Evolutionary conservation across 2,888 invertebrate genomes (phyloP).

Genomic region (Meliscaeva auricollis): DNA sequence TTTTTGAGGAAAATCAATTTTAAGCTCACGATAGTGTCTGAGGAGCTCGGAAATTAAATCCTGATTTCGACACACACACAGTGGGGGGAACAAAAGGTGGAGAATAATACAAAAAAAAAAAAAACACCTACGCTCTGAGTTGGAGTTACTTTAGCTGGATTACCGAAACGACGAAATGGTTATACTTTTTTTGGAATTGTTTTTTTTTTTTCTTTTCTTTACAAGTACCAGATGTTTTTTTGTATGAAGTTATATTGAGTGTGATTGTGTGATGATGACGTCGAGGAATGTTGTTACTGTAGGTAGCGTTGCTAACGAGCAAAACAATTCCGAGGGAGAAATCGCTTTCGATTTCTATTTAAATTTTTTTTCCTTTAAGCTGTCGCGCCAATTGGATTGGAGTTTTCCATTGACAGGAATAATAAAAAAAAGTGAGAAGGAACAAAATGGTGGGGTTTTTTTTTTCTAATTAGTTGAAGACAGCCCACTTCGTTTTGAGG

Average conservation of each 20-base stretch:
- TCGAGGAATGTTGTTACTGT: conserved; percentile 63
- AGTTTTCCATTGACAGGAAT: conserved; percentile 25
- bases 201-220: conserved; percentile 41
- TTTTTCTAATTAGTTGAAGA: conserved; percentile 43
- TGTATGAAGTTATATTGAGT: conserved; percentile 24
- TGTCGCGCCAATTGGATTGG: conserved; percentile 46
- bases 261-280: conserved; percentile 58
- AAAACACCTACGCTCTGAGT: conserved; percentile 61
- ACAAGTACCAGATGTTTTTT: conserved; percentile 27
- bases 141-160: conserved; percentile 26
- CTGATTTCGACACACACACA: conserved; percentile 64
- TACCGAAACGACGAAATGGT: conserved; percentile 25
- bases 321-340: conserved; percentile 53
- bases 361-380: conserved; percentile 43
- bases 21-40: conserved; percentile 11
- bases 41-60: conserved; percentile 66
- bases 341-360: conserved; percentile 70
- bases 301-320: conserved; percentile 63
- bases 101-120: conserved; percentile 47
- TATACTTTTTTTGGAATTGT: conserved; percentile 35
- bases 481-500: conserved; percentile 13
- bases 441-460: conserved; percentile 29
- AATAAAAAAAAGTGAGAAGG: neutral
- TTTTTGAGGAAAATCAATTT: conserved; percentile 28
- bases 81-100: conserved; percentile 42